Percentiles rank a stretch among this genome's conserved stretches.
phyloP scores from a whole-genome alignment of 2,888 invertebrate species.

The Ryuthela nishihirai region DNA sequence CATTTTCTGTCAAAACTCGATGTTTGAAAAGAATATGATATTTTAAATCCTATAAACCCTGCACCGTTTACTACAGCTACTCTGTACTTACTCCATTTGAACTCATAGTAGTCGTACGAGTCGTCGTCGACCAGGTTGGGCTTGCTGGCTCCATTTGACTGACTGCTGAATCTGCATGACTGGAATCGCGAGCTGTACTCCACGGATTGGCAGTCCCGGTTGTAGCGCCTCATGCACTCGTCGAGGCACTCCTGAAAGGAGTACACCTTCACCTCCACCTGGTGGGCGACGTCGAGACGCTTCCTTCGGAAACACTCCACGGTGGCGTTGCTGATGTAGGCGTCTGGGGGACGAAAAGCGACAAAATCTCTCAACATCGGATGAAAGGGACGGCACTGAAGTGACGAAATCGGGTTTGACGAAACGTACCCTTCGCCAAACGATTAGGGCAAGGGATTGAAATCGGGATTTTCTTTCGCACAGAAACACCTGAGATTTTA shows the following conservation, averaged over 20 bases:
- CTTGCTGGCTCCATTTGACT: constrained; percentile 56
- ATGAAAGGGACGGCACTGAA: no score
- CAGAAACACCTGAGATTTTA: no score
- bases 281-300: constrained; percentile 79
- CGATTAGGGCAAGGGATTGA: no score
- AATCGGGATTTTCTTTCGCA: no score
- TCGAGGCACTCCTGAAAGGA: constrained; percentile 85
- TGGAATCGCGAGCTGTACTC: constrained; percentile 39
- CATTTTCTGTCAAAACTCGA: no score
- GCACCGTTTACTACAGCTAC: no score
- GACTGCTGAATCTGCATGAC: constrained; percentile 49
- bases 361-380: no score
- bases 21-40: no score
- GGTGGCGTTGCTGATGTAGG: constrained; percentile 66
- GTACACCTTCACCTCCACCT: constrained; percentile 81
- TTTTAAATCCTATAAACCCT: no score
- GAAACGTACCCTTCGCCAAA: no score
- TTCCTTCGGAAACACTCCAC: constrained; percentile 83
- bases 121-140: constrained; percentile 85
- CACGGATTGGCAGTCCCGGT: constrained; percentile 40
- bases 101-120: constrained; percentile 85
- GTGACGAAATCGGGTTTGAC: no score
- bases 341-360: constrained; percentile 55
- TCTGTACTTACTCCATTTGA: constrained; percentile 41
- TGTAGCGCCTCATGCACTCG: constrained; percentile 72